phyloP scores from a whole-genome alignment of 2,797 vertebrate genomes.

The Acipenser transmontanus region DNA sequence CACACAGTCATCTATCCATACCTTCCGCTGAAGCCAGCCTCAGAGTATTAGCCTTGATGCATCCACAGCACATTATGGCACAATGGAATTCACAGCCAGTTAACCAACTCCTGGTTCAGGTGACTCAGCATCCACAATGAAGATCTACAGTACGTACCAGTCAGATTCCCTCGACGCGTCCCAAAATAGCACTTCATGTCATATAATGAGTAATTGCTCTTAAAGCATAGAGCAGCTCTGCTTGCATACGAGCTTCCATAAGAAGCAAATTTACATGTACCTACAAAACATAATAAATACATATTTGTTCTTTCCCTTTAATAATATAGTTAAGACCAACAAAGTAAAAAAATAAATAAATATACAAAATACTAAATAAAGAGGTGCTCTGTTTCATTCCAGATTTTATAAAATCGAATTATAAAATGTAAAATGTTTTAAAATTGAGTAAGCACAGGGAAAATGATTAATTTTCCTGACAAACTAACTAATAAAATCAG shows the following conservation, averaged over 20 bases:
- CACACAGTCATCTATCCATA: conserved; percentile 30
- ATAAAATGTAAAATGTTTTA: background rate
- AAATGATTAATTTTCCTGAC: background rate
- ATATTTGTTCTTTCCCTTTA: background rate
- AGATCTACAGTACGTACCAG: conserved; percentile 41
- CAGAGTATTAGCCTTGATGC: conserved; percentile 32
- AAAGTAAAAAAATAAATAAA: background rate
- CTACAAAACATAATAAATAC: conserved; percentile 31
- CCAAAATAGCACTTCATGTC: conserved; percentile 65
- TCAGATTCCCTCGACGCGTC: conserved; percentile 51
- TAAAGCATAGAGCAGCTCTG: conserved; percentile 61
- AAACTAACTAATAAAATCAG: too few relatives aligned
- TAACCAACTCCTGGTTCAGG: conserved; percentile 51
- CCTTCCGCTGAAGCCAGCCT: conserved; percentile 22
- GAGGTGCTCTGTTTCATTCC: background rate
- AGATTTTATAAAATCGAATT: too few relatives aligned
- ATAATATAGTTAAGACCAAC: background rate
- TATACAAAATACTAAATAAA: background rate
- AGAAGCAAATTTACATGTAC: conserved; percentile 65
- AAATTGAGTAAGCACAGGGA: background rate
- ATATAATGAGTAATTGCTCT: conserved; percentile 68
- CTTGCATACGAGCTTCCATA: conserved; percentile 64
- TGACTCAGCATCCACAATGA: conserved; percentile 38
- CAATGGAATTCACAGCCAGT: conserved; percentile 62
- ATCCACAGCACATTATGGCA: conserved; percentile 64